These are phyloP conservation scores for Brachymystax lenok DNA, from an alignment of 2,797 vertebrate species.

Conservation along the genomic window DNA sequence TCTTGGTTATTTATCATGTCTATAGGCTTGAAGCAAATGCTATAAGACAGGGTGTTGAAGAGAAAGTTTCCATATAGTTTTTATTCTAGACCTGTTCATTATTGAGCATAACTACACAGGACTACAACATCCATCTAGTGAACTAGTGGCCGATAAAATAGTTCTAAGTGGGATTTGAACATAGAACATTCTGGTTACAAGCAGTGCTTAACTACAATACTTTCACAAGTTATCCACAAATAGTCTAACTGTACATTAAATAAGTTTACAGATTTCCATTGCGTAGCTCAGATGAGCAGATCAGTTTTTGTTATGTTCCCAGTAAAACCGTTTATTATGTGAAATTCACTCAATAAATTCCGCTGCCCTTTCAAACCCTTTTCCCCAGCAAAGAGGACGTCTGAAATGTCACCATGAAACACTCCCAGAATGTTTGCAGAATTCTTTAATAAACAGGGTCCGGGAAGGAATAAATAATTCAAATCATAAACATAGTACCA, in stretches of 20 bases:
- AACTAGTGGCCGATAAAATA: neutral
- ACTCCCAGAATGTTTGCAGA: constrained; percentile 58
- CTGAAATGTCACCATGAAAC: constrained; percentile 69
- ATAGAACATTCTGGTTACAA: neutral
- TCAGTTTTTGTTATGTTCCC: constrained; percentile 71
- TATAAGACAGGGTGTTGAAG: neutral
- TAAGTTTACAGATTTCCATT: constrained; percentile 54
- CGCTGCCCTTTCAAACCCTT: constrained; percentile 63
- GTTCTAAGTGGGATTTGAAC: neutral
- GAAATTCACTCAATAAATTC: constrained; percentile 77
- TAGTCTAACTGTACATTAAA: constrained; percentile 32
- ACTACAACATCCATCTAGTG: neutral
- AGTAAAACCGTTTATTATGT: constrained; percentile 76
- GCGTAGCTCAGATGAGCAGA: constrained; percentile 47
- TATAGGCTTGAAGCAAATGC: neutral
- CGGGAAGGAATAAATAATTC: constrained; percentile 18
- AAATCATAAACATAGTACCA: constrained; percentile 16
- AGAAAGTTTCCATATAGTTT: neutral
- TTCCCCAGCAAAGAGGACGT: constrained; percentile 61
- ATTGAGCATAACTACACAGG: neutral
- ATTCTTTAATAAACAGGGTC: constrained; percentile 57
- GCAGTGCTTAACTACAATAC: neutral
- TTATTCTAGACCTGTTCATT: neutral
- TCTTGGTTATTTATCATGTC: neutral
- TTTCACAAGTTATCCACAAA: neutral